Conservation (phyloP, 2,113 vertebrate species). For the Solea solea region DNA sequence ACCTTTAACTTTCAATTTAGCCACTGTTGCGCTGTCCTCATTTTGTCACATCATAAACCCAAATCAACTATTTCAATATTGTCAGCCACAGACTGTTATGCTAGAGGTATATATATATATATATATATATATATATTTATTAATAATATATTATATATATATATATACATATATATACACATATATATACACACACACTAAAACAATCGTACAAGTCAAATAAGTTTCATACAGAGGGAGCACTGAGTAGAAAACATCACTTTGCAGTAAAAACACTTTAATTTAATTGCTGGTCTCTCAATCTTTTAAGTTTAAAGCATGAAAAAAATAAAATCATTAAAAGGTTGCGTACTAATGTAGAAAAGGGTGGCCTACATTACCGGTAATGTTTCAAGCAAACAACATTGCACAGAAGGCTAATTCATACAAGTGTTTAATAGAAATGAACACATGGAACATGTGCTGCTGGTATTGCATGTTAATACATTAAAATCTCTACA, state of each 20-base stretch:
- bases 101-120: too few relatives aligned
- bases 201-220: neutral
- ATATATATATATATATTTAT: too few relatives aligned
- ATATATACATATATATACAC: too few relatives aligned
- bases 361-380: neutral
- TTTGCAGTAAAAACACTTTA: constrained; percentile 1
- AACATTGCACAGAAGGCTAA: constrained; percentile 25
- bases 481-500: neutral
- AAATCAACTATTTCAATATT: neutral
- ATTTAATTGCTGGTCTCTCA: neutral
- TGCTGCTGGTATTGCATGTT: constrained; percentile 31
- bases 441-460: neutral
- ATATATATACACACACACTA: too few relatives aligned
- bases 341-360: neutral
- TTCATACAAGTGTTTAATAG: neutral
- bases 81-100: neutral
- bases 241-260: constrained; percentile 15
- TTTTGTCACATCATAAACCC: neutral
- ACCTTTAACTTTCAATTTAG: too few relatives aligned
- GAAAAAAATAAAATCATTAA: neutral
- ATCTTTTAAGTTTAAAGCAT: constrained; percentile 4
- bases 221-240: neutral
- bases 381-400: constrained; percentile 11
- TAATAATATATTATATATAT: too few relatives aligned
- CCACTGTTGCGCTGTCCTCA: too few relatives aligned